A percentile compares a stretch with the other conserved stretches of the same genome.
Conservation (phyloP, 2,888 invertebrate species). For the Hirudinaria manillensis region DNA sequence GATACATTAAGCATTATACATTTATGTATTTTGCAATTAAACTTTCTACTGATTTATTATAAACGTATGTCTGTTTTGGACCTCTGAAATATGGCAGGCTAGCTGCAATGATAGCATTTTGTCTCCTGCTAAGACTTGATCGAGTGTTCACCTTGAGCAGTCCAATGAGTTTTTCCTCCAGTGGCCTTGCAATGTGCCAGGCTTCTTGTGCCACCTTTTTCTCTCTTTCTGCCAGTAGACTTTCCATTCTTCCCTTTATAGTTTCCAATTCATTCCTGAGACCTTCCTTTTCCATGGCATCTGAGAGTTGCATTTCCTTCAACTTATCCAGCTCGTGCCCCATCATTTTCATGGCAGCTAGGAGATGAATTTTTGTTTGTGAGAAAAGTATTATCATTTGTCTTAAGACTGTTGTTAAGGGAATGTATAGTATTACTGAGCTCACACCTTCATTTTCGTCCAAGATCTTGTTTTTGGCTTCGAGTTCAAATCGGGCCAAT, state of each 20-base stretch:
- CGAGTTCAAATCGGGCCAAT: slow-evolving; percentile 10
- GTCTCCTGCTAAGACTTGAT: no score
- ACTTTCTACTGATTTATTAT: no score
- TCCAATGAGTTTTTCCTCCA: background rate
- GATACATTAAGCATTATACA: no score
- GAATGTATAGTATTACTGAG: background rate
- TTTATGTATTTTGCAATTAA: no score
- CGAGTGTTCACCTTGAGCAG: background rate
- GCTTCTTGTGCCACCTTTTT: background rate
- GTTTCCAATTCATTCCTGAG: background rate
- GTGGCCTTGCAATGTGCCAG: background rate
- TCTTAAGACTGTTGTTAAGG: background rate
- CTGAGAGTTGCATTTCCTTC: background rate
- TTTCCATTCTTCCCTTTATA: background rate
- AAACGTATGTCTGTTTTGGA: no score
- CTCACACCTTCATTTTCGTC: slow-evolving; percentile 18
- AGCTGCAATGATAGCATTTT: no score
- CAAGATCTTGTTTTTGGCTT: slow-evolving; percentile 17
- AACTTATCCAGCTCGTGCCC: background rate
- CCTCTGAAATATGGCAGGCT: no score
- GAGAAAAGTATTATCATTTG: background rate
- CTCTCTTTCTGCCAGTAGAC: background rate
- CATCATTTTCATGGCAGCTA: slow-evolving; percentile 1
- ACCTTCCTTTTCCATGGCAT: background rate
- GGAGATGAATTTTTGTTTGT: background rate